Percentiles rank a stretch among this genome's conserved stretches.
These are phyloP conservation scores for Lasioglossum vierecki DNA, from an alignment of 2,888 invertebrate species.

Conservation along the genomic window DNA sequence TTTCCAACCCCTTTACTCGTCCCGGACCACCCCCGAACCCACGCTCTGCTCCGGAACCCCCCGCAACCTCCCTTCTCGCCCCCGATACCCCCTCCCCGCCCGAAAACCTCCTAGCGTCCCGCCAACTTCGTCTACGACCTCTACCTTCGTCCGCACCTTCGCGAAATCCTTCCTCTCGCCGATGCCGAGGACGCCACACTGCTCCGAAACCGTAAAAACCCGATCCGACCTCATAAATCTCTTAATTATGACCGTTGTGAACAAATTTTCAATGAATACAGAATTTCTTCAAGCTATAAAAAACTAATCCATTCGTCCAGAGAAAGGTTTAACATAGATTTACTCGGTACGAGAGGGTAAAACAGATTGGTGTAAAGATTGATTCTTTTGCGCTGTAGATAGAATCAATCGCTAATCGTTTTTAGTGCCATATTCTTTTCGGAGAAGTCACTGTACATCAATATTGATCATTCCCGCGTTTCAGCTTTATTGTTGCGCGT, in stretches of 20 bases:
- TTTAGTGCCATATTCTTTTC: no score
- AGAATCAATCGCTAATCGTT: no score
- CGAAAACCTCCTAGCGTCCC: constrained; percentile 32
- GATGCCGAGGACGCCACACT: not conserved
- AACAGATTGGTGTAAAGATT: no score
- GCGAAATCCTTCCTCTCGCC: constrained; percentile 61
- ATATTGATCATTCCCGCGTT: no score
- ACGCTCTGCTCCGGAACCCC: constrained; percentile 55
- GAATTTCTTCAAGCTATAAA: no score
- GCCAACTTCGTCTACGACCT: constrained; percentile 64
- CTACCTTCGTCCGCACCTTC: constrained; percentile 58
- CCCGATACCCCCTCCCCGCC: constrained; percentile 41
- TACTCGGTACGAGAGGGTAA: no score
- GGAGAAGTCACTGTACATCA: no score
- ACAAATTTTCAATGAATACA: no score
- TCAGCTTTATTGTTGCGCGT: no score
- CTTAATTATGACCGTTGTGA: not conserved
- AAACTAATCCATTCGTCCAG: no score
- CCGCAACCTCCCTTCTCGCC: constrained; percentile 48
- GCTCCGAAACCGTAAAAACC: not conserved
- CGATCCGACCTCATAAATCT: not conserved
- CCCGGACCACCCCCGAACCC: constrained; percentile 64
- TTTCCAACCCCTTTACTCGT: constrained; percentile 76
- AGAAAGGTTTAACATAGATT: no score
- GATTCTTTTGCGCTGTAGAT: no score